Evolutionary conservation across 2,888 invertebrate species (phyloP).

Genomic region (Altica lythri): DNA sequence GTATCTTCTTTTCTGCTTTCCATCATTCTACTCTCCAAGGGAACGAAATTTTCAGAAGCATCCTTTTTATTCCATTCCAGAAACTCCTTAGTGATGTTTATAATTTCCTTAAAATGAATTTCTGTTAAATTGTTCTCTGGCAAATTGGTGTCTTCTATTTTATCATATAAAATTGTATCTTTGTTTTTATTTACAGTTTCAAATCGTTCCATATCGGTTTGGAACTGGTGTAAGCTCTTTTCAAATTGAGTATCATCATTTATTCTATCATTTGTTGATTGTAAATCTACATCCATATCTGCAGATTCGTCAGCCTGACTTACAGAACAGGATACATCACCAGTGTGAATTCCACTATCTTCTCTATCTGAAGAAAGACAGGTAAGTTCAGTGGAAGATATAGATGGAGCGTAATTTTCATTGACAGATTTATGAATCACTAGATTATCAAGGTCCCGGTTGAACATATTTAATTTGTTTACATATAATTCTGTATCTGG

Average conservation of each 20-base stretch:
- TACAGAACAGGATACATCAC: constrained; percentile 75
- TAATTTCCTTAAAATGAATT: constrained; percentile 26
- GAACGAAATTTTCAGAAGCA: constrained; percentile 46
- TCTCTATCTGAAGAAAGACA: constrained; percentile 68
- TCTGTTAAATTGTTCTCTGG: too few species aligned
- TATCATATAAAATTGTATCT: too few species aligned
- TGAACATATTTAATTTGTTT: constrained; percentile 53
- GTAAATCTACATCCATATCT: constrained; percentile 56
- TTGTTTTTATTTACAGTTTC: constrained; percentile 12
- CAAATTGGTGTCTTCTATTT: too few species aligned
- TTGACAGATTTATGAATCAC: constrained; percentile 45
- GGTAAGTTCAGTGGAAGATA: constrained; percentile 65
- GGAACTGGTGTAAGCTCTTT: constrained; percentile 32
- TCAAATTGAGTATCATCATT: constrained; percentile 36
- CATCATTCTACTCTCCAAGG: constrained; percentile 19
- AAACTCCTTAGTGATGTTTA: constrained; percentile 52
- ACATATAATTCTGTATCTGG: constrained; percentile 62
- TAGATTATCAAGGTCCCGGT: constrained; percentile 56
- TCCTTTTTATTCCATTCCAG: constrained; percentile 57
- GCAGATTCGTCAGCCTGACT: constrained; percentile 76
- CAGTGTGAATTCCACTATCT: constrained; percentile 80
- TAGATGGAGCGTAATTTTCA: constrained; percentile 61
- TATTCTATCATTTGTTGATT: constrained; percentile 49
- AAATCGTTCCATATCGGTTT: constrained; percentile 30
- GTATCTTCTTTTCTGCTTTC: constrained; percentile 18